Conservation (phyloP, 2,797 vertebrate genomes). For the Pipistrellus pipistrellus region DNA sequence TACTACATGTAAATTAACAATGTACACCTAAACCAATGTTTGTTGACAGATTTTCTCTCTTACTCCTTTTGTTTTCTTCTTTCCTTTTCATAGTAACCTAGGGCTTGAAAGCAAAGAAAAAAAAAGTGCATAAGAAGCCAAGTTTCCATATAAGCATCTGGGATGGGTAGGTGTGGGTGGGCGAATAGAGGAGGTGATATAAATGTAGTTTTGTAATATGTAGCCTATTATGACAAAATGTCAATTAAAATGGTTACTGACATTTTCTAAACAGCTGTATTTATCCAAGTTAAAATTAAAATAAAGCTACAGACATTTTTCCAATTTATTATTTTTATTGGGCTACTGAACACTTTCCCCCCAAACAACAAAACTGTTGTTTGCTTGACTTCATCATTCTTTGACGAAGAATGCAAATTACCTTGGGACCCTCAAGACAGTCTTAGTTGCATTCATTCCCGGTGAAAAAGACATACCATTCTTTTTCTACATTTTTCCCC, state of each 20-base stretch:
- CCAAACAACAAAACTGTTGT: background rate
- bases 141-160: slow-evolving; percentile 63
- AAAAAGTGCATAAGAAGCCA: slow-evolving; percentile 26
- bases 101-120: slow-evolving; percentile 25
- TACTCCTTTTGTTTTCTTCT: background rate
- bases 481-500: background rate
- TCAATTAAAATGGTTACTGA: slow-evolving; percentile 70
- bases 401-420: background rate
- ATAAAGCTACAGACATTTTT: background rate
- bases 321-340: background rate
- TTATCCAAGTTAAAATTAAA: slow-evolving; percentile 65
- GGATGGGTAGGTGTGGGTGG: background rate
- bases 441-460: background rate
- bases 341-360: background rate
- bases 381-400: background rate
- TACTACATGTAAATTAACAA: background rate
- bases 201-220: slow-evolving; percentile 67
- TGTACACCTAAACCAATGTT: background rate
- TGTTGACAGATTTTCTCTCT: background rate
- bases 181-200: background rate
- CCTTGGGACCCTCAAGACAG: slow-evolving; percentile 21
- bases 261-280: slow-evolving; percentile 75
- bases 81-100: background rate
- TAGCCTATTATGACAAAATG: slow-evolving; percentile 74
- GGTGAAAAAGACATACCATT: background rate